A percentile compares a stretch with the other conserved stretches of the same genome.
Conservation (phyloP, 2,113 vertebrate species). For the Halcyon malimbica region DNA sequence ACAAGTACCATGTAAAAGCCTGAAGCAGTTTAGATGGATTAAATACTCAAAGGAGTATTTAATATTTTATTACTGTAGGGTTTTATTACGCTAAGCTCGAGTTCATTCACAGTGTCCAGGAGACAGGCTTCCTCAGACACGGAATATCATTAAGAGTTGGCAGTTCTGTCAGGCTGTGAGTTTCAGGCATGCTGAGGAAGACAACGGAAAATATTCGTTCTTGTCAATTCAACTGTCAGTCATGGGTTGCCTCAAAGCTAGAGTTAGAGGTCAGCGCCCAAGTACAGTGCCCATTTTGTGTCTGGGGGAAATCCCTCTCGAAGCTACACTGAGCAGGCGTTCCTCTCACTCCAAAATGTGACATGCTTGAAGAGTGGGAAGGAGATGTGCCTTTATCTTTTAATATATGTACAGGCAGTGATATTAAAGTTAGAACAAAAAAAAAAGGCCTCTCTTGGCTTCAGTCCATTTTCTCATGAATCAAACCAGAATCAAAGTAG, state of each 20-base stretch:
- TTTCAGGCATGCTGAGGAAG: background rate
- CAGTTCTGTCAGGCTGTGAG: background rate
- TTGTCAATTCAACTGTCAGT: background rate
- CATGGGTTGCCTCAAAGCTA: background rate
- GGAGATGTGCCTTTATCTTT: background rate
- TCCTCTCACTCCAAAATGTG: background rate
- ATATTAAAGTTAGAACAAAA: background rate
- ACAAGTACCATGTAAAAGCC: slow-evolving; percentile 1
- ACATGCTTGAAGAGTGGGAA: background rate
- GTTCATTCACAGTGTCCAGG: background rate
- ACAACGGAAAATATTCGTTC: background rate
- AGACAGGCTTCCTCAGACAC: background rate
- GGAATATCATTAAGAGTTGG: background rate
- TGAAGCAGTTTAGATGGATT: background rate
- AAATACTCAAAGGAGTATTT: background rate
- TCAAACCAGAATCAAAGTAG: background rate
- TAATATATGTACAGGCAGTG: background rate
- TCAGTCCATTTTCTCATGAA: background rate
- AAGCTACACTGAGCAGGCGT: background rate
- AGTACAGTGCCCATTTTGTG: background rate
- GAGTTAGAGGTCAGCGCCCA: background rate
- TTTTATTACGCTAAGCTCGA: background rate
- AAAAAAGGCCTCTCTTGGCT: background rate
- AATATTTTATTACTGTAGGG: slow-evolving; percentile 25
- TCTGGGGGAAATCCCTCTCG: background rate